Conservation (phyloP, 1,140 invertebrate genomes). For the Goniozus legneri region DNA sequence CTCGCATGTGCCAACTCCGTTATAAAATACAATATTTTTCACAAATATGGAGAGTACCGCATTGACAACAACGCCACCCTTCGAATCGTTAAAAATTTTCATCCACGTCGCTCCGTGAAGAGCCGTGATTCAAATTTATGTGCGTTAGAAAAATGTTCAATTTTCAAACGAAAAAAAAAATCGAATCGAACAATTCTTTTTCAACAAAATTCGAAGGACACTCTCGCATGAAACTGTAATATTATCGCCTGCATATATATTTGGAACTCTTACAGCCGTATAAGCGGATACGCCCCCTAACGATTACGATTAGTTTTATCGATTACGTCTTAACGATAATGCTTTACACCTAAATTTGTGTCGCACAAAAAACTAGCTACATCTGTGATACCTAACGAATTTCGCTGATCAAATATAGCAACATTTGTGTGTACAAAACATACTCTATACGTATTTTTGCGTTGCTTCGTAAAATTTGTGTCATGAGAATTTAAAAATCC, state of each 20-base stretch:
- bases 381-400: slow-evolving; percentile 21
- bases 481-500: no score
- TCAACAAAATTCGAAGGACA: no score
- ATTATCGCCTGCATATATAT: no score
- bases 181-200: no score
- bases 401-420: slow-evolving; percentile 4
- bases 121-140: no score
- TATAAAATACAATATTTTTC: slow-evolving; percentile 33
- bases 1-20: slow-evolving; percentile 17
- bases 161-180: no score
- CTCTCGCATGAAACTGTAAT: no score
- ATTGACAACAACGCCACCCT: slow-evolving; percentile 11
- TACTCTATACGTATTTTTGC: slow-evolving; percentile 1
- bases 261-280: slow-evolving; percentile 19
- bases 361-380: slow-evolving; percentile 24
- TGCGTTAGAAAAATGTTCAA: no score
- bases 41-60: slow-evolving; percentile 16
- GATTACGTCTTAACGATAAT: slow-evolving; percentile 14
- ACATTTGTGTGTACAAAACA: slow-evolving; percentile 13
- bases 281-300: slow-evolving; percentile 24
- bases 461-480: slow-evolving; percentile 2
- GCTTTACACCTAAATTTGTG: slow-evolving; percentile 19
- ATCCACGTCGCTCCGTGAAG: no score
- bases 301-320: slow-evolving; percentile 11
- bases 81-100: no score